A percentile compares a stretch with the other conserved stretches of the same genome.
phyloP scores from a whole-genome alignment of 2,113 vertebrate species.

The Trinectes maculatus region DNA sequence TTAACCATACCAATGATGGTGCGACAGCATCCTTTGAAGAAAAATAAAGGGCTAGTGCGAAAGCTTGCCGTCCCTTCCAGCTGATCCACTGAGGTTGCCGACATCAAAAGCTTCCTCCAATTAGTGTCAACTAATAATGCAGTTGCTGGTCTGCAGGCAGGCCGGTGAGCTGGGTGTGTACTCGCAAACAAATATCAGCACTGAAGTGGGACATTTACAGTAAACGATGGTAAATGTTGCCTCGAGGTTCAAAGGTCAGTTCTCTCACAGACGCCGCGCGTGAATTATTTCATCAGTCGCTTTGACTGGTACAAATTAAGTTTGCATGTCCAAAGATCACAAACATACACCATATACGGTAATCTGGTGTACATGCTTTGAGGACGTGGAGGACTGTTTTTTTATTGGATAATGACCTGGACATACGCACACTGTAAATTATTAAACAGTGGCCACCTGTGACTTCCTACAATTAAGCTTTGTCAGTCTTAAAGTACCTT shows the following conservation, averaged over 20 bases:
- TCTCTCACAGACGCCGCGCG: neutral
- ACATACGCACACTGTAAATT: neutral
- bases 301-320: too few relatives aligned
- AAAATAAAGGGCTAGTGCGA: constrained; percentile 62
- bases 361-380: neutral
- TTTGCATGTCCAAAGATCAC: neutral
- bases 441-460: neutral
- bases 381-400: neutral
- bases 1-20: constrained; percentile 9
- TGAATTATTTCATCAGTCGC: too few relatives aligned
- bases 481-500: neutral
- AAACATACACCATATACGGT: neutral
- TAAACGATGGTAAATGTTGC: constrained; percentile 5
- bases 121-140: constrained; percentile 66
- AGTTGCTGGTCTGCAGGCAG: constrained; percentile 21
- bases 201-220: constrained; percentile 47
- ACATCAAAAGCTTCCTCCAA: constrained; percentile 69
- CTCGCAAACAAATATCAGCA: constrained; percentile 25
- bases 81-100: constrained; percentile 4
- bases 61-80: constrained; percentile 28
- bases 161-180: neutral
- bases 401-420: too few relatives aligned
- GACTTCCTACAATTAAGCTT: neutral
- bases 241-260: neutral
- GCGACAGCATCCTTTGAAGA: constrained; percentile 50